Base-by-base conservation (phyloP, 2,888 invertebrate genomes). In the Sesia apiformis region DNA sequence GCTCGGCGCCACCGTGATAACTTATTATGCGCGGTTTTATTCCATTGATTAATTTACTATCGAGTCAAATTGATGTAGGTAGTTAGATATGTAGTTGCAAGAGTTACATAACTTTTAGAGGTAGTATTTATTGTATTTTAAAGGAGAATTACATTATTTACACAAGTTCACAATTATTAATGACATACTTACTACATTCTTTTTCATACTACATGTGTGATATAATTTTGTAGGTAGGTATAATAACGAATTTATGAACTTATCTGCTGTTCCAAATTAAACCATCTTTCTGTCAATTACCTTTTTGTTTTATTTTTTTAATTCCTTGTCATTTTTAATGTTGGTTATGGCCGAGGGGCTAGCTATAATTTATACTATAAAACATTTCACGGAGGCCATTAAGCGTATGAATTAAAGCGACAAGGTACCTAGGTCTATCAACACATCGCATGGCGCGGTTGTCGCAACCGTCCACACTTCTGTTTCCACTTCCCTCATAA, bases 321-420 rank as follows among this genome's bases (percentile, higher is more conserved):
- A 46, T 46, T 46, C 23, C 8, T n/a, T 46, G 23, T 46, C 8
- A 38, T 38, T 50, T 7, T 7, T 38, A 38, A 38, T 50, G 50
- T 50, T 50, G 8, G 8, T 7, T n/a, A 46, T 46, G n/a, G 23
- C 46, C 8, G 46, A 46, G 23, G 46, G 4, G 8, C 23, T 4
- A 3, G 58, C 70, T 75, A 66, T 67, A 81, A 81, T 76, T 80
- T 71, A 74, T 74, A 69, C 72, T 77, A 78, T 81, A 80, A 80
- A 79, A 79, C 64, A 74, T 75, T 76, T 80, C 74, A 77, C 60
- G 70, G 61, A 64, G 73, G 66, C 64, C 74, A 78, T 82, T 76
- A 80, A 63, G 65, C 61, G 61, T 60, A 71, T 80, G 78, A 81
- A 80, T 78, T 73, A 76, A 65, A 65, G 67, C 61, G 74, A 74